Evolutionary conservation across 2,113 vertebrate species (phyloP).

Genomic region (Mohoua ochrocephala): DNA sequence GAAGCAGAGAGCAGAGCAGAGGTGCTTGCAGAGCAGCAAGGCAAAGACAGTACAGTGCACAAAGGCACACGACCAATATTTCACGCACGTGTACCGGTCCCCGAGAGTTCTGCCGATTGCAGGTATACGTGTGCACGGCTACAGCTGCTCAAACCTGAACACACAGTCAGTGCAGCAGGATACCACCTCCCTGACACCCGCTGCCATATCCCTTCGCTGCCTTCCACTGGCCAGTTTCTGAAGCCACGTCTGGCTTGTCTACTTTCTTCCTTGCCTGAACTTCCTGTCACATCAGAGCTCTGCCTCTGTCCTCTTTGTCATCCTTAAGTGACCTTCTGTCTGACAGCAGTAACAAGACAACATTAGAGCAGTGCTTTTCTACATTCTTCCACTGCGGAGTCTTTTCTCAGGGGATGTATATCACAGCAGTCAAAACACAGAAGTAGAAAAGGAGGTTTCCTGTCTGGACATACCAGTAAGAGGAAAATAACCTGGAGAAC

Average conservation of each 20-base stretch:
- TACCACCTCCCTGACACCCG: not conserved
- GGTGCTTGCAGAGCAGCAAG: not conserved
- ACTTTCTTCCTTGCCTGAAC: not conserved
- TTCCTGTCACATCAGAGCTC: not conserved
- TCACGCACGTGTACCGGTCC: accelerated
- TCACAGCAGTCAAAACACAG: not conserved
- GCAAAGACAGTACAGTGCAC: not conserved
- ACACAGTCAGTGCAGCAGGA: not conserved
- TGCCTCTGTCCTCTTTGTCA: not conserved
- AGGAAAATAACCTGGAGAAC: not conserved
- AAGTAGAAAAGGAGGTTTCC: not conserved
- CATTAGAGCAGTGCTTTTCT: not conserved
- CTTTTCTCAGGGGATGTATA: not conserved
- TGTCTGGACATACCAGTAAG: not conserved
- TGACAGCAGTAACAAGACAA: not conserved
- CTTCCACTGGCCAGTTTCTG: not conserved
- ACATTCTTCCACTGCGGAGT: not conserved
- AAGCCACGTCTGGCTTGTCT: not conserved
- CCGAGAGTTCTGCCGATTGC: accelerated
- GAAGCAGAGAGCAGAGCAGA: not conserved
- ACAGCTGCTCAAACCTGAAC: not conserved
- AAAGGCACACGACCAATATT: not conserved
- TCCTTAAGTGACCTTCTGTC: not conserved
- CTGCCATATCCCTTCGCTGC: not conserved
- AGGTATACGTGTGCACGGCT: not conserved